Percentiles rank a stretch among this genome's conserved stretches.
phyloP scores from a whole-genome alignment of 2,888 invertebrate genomes.

The Euplagia quadripunctaria region DNA sequence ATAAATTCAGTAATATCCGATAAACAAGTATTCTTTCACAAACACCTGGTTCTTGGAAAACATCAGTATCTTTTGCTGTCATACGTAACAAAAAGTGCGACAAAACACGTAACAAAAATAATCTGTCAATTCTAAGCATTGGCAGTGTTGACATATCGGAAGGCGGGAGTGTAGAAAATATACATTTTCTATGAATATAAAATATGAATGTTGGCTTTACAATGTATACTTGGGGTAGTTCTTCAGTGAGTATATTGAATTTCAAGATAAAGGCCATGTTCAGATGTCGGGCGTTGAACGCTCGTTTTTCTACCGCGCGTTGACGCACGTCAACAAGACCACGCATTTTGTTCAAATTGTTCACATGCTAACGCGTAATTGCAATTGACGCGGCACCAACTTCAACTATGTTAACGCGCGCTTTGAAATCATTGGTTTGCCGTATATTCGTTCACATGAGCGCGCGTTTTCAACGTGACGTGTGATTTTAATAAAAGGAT shows the following conservation, averaged over 20 bases:
- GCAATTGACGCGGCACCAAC: no score
- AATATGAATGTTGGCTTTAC: slow-evolving; percentile 2
- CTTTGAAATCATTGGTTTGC: no score
- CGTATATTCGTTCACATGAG: no score
- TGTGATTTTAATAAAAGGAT: no score
- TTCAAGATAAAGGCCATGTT: not conserved
- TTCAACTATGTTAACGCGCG: no score
- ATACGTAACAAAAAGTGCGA: slow-evolving; percentile 22
- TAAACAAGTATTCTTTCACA: slow-evolving; percentile 1
- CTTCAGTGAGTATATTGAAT: not conserved
- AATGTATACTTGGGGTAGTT: not conserved
- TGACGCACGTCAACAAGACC: no score
- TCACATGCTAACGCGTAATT: no score
- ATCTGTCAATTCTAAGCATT: slow-evolving; percentile 29
- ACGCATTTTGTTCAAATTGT: no score
- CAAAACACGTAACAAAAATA: slow-evolving; percentile 29
- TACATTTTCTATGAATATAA: slow-evolving; percentile 15
- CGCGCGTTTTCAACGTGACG: no score
- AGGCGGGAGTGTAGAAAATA: slow-evolving; percentile 5
- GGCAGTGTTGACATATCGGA: not conserved
- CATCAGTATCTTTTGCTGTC: slow-evolving; percentile 2
- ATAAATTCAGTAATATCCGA: not conserved
- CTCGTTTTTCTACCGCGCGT: no score
- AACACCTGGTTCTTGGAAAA: not conserved
- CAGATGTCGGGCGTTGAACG: no score